Percentiles rank a stretch among this genome's conserved stretches.
Conservation (phyloP, 2,888 invertebrate species). For the Baccha elongata region DNA sequence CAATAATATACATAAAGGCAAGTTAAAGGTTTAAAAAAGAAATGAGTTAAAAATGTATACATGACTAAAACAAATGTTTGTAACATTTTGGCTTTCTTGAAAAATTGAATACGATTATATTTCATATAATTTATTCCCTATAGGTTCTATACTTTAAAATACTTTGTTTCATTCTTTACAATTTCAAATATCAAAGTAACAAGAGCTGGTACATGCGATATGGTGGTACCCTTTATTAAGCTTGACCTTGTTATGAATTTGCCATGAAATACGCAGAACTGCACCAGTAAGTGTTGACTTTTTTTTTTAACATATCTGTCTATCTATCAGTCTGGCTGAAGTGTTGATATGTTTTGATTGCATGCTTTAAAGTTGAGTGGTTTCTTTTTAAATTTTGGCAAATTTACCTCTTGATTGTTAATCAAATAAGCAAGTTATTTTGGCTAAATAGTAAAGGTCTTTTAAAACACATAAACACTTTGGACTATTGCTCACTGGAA, state of each 20-base stretch:
- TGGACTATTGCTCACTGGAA: slow-evolving; percentile 26
- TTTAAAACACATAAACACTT: slow-evolving; percentile 14
- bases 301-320: slow-evolving; percentile 1
- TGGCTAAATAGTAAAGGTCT: slow-evolving; percentile 11
- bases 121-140: no score
- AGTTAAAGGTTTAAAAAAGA: no score
- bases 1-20: no score
- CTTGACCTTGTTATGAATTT: slow-evolving; percentile 44
- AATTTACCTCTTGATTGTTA: slow-evolving; percentile 8
- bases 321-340: not conserved
- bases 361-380: slow-evolving; percentile 9
- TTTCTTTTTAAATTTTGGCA: slow-evolving; percentile 9
- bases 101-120: no score
- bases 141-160: no score
- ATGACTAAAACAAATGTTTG: no score
- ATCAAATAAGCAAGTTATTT: not conserved
- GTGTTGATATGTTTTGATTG: slow-evolving; percentile 6
- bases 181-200: no score
- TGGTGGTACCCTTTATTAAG: no score
- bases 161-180: no score
- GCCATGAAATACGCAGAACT: slow-evolving; percentile 21
- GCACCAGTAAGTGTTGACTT: slow-evolving; percentile 39
- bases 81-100: no score
- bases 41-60: no score
- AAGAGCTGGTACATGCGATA: no score